These are phyloP conservation scores for Cerastis rubricosa DNA, from an alignment of 2,888 invertebrate genomes.

Conservation along the genomic window DNA sequence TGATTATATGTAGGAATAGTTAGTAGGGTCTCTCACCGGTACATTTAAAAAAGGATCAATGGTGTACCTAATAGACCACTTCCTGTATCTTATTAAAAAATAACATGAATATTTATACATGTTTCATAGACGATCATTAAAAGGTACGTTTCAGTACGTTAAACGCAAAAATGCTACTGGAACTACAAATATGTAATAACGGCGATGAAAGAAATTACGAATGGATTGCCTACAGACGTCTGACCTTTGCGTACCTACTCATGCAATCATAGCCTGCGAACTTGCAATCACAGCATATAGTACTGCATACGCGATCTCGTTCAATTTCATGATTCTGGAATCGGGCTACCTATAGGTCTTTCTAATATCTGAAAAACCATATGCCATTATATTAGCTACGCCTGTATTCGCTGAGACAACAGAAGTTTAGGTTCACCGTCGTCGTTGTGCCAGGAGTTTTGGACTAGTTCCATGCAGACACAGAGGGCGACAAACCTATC, in stretches of 20 bases:
- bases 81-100: neutral
- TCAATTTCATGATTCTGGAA: neutral
- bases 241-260: conserved; percentile 3
- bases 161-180: neutral
- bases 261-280: neutral
- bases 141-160: neutral
- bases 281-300: neutral
- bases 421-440: neutral
- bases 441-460: neutral
- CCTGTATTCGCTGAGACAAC: neutral
- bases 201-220: neutral
- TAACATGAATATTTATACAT: neutral
- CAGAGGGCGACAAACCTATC: neutral
- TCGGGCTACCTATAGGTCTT: neutral
- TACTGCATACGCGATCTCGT: neutral
- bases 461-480: neutral
- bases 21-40: neutral
- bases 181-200: neutral
- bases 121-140: neutral
- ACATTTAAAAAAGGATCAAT: neutral
- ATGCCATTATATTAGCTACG: neutral
- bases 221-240: neutral
- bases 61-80: no score
- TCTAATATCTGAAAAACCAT: neutral
- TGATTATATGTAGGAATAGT: no score